Evolutionary conservation across 37 sponge, comb jelly and placozoan species (phyloP).

Genomic region (Halichondria panicea): DNA sequence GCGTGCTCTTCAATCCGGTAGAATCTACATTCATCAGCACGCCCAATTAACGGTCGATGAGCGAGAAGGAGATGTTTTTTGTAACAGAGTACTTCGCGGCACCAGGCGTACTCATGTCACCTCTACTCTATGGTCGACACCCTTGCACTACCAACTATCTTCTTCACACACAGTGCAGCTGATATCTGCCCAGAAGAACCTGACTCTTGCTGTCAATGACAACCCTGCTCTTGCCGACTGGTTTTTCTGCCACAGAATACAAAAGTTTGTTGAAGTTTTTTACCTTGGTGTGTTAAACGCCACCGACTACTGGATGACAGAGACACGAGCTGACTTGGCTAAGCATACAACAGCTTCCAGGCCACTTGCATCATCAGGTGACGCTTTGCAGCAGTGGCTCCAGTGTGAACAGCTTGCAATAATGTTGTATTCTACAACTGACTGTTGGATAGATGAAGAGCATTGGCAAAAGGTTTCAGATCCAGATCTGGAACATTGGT

Average conservation of each 20-base stretch:
- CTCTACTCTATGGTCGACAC: conserved; percentile 30
- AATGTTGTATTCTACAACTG: conserved; percentile 40
- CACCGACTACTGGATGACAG: conserved; percentile 55
- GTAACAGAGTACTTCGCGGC: conserved; percentile 25
- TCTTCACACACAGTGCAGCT: too few species aligned
- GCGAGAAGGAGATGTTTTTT: conserved; percentile 16
- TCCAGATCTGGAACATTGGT: background rate
- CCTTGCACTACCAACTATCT: conserved; percentile 41
- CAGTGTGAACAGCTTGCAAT: conserved; percentile 45
- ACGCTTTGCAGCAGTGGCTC: conserved; percentile 38
- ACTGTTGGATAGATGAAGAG: conserved; percentile 27
- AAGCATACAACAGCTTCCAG: conserved; percentile 19
- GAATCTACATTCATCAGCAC: background rate
- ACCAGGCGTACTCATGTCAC: too few species aligned
- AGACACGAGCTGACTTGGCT: conserved; percentile 8
- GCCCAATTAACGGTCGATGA: conserved; percentile 11
- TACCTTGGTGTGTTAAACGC: conserved; percentile 29
- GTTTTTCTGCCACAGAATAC: conserved; percentile 43
- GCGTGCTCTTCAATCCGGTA: conserved; percentile 2
- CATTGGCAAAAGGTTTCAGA: conserved; percentile 13
- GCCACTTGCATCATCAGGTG: conserved; percentile 48
- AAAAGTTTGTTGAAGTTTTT: conserved; percentile 46
- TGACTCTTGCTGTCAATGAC: background rate
- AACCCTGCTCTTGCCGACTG: conserved; percentile 59
- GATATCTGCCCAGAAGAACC: too few species aligned